A percentile compares a stretch with the other conserved stretches of the same genome.
phyloP scores from a whole-genome alignment of 2,113 vertebrate genomes.

The Oplegnathus fasciatus region DNA sequence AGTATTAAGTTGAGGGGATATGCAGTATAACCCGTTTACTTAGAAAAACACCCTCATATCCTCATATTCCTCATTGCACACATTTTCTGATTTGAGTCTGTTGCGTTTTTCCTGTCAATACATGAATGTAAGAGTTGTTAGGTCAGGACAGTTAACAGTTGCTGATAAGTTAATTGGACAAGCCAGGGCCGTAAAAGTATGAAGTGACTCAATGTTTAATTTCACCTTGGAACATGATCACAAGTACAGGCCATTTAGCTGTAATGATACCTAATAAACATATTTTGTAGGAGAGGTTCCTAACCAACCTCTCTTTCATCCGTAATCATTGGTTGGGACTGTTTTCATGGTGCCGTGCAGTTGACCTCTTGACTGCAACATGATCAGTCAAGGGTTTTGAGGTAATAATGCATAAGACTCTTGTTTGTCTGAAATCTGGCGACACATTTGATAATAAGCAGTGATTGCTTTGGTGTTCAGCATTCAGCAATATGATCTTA shows the following conservation, averaged over 20 bases:
- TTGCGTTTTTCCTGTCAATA: constrained; percentile 9
- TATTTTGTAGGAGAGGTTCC: background rate
- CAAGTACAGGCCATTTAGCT: background rate
- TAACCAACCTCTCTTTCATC: background rate
- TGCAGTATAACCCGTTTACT: background rate
- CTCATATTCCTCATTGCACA: background rate
- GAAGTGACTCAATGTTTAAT: constrained; percentile 2
- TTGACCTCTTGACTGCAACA: background rate
- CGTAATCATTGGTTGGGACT: background rate
- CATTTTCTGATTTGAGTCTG: background rate
- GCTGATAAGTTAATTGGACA: background rate
- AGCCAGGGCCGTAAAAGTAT: background rate
- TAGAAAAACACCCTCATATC: background rate
- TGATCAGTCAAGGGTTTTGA: background rate
- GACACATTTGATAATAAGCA: background rate
- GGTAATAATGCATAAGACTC: background rate
- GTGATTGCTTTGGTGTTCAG: background rate
- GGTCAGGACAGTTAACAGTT: background rate
- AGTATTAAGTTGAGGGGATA: background rate
- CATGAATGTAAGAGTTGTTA: background rate
- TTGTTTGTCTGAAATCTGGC: background rate
- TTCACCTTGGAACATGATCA: constrained; percentile 16
- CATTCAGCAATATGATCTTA: background rate
- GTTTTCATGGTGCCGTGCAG: constrained; percentile 7
- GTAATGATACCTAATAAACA: constrained; percentile 13